Conservation (phyloP, 2,888 invertebrate genomes). For the Morpho deidamia region DNA sequence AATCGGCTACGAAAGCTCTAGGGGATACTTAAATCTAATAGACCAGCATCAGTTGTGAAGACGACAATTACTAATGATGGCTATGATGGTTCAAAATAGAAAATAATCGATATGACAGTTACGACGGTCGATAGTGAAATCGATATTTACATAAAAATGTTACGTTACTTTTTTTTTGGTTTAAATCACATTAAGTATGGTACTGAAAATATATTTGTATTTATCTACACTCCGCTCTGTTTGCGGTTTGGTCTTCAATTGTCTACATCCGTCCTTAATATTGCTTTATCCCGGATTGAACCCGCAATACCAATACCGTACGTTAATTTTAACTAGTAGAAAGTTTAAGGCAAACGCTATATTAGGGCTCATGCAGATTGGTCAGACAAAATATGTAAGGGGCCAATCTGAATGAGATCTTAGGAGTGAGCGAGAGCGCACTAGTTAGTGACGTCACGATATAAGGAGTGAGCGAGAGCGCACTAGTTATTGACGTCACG, state of each 20-base stretch:
- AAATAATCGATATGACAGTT: background rate
- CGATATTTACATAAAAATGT: conserved; percentile 27
- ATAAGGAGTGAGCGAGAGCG: conserved; percentile 20
- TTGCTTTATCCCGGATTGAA: conserved; percentile 31
- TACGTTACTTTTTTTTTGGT: conserved; percentile 55
- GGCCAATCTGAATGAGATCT: background rate
- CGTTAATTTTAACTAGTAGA: conserved; percentile 10
- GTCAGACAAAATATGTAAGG: background rate
- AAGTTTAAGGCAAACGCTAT: conserved; percentile 4
- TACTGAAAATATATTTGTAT: conserved; percentile 62
- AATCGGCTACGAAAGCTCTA: no score
- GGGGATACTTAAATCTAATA: background rate
- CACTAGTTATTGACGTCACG: conserved; percentile 6
- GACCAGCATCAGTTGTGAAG: no score
- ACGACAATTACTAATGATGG: no score
- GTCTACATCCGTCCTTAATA: conserved; percentile 11
- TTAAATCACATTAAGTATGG: conserved; percentile 71
- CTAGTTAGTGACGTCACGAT: conserved; percentile 11
- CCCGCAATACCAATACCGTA: conserved; percentile 9
- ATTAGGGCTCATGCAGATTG: background rate
- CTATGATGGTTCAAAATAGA: background rate
- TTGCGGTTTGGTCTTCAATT: conserved; percentile 26
- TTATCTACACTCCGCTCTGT: conserved; percentile 52
- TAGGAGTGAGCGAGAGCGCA: conserved; percentile 2
- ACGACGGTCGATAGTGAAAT: conserved; percentile 20